These are phyloP conservation scores for Drosophila diplacantha DNA, from an alignment of 2,888 invertebrate species.

Conservation along the genomic window DNA sequence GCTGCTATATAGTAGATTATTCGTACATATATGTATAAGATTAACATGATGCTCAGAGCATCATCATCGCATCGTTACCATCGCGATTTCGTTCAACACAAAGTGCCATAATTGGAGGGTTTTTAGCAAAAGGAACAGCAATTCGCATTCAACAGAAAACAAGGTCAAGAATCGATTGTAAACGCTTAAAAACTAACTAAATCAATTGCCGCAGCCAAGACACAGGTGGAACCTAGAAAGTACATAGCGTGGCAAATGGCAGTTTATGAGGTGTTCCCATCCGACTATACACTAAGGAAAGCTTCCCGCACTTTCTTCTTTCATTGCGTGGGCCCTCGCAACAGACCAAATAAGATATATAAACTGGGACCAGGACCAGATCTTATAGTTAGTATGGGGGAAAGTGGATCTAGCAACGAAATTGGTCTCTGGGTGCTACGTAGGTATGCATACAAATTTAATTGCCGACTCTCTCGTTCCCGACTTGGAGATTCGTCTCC, in stretches of 20 bases:
- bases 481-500: constrained; percentile 4
- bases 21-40: constrained; percentile 46
- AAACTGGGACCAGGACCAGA: constrained; percentile 12
- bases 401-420: constrained; percentile 9
- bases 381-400: constrained; percentile 16
- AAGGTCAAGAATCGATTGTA: constrained; percentile 62
- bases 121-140: constrained; percentile 64
- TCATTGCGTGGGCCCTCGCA: constrained; percentile 5
- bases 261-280: constrained; percentile 40
- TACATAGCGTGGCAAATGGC: constrained; percentile 56
- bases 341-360: constrained; percentile 17
- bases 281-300: constrained; percentile 28
- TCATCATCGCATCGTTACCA: constrained; percentile 41
- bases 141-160: constrained; percentile 50
- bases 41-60: constrained; percentile 64
- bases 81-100: constrained; percentile 45
- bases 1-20: constrained; percentile 49
- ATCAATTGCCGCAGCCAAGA: constrained; percentile 57
- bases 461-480: constrained; percentile 15
- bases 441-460: constrained; percentile 14
- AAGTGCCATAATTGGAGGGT: constrained; percentile 48
- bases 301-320: constrained; percentile 6
- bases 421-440: constrained; percentile 19
- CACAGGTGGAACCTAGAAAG: constrained; percentile 42
- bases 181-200: constrained; percentile 67